Evolutionary conservation across 2,113 vertebrate genomes (phyloP).

Genomic region (Dascyllus trimaculatus): DNA sequence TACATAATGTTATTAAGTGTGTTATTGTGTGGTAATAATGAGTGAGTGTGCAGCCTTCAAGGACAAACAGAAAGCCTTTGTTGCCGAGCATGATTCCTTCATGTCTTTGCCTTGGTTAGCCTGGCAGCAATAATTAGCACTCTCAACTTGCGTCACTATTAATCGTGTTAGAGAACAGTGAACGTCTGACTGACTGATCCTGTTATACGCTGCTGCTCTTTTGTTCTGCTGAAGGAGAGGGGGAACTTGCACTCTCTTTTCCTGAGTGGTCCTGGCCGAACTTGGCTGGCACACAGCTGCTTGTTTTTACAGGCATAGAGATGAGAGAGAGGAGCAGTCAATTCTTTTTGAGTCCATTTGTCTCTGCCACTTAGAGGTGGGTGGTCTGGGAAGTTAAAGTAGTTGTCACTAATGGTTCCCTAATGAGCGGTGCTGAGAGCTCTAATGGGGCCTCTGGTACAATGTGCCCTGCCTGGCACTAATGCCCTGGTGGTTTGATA

Average conservation of each 20-base stretch:
- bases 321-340: constrained; percentile 32
- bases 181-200: constrained; percentile 63
- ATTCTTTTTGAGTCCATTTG: constrained; percentile 55
- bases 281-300: constrained; percentile 56
- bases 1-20: background rate
- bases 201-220: constrained; percentile 55
- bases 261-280: background rate
- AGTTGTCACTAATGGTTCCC: constrained; percentile 70
- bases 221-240: constrained; percentile 49
- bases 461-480: constrained; percentile 55
- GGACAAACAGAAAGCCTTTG: constrained; percentile 44
- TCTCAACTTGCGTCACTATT: constrained; percentile 62
- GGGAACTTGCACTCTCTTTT: constrained; percentile 7
- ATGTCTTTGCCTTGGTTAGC: constrained; percentile 26
- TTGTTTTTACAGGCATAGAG: constrained; percentile 40
- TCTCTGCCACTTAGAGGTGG: constrained; percentile 70
- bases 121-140: constrained; percentile 57
- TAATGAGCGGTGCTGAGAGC: constrained; percentile 68
- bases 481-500: constrained; percentile 71
- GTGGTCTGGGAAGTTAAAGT: constrained; percentile 72
- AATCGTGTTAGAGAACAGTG: constrained; percentile 64
- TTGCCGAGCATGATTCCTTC: constrained; percentile 30
- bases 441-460: constrained; percentile 68
- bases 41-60: constrained; percentile 2
- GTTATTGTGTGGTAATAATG: background rate